Evolutionary conservation across 2,113 vertebrate species (phyloP).

Genomic region (Bujurquina vittata): DNA sequence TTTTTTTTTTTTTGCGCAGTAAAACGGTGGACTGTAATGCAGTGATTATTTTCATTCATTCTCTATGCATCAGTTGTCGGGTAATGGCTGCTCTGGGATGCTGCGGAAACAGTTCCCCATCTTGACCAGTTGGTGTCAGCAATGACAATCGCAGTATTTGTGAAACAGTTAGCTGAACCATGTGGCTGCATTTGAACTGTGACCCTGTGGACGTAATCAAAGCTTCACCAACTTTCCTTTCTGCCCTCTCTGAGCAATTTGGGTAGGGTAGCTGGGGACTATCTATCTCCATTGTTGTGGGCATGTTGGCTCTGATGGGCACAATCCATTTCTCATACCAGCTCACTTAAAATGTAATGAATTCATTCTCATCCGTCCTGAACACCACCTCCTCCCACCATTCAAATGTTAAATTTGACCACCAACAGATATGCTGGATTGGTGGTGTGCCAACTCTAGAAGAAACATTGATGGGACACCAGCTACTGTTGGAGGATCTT

Average conservation of each 20-base stretch:
- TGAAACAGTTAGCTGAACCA: constrained; percentile 30
- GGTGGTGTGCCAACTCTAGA: background rate
- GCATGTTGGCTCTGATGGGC: background rate
- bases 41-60: background rate
- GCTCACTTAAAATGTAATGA: background rate
- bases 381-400: background rate
- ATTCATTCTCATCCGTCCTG: constrained; percentile 15
- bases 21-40: background rate
- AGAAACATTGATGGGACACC: background rate
- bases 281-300: background rate
- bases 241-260: constrained; percentile 1
- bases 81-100: background rate
- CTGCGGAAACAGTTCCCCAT: background rate
- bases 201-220: constrained; percentile 33
- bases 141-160: background rate
- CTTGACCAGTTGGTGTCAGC: constrained; percentile 57
- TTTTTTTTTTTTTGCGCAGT: background rate
- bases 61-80: background rate
- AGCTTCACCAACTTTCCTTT: constrained; percentile 1
- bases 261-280: background rate
- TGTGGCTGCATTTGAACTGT: constrained; percentile 29
- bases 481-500: background rate
- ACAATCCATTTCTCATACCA: constrained; percentile 10
- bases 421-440: background rate
- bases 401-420: constrained; percentile 8